A percentile compares a stretch with the other conserved stretches of the same genome.
Conservation (phyloP, 2,888 invertebrate genomes). For the Orchesella flavescens region DNA sequence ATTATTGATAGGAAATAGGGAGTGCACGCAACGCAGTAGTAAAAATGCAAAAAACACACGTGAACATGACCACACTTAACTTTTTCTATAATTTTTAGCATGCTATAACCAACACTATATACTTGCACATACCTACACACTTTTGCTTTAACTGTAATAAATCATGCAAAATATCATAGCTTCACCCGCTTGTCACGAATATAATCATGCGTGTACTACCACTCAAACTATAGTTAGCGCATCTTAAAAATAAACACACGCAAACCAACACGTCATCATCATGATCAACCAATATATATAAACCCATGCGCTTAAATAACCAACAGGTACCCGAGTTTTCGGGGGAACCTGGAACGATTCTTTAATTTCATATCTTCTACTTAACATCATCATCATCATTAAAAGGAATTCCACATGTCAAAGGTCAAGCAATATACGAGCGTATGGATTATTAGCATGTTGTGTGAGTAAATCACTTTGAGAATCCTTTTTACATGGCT, state of each 20-base stretch:
- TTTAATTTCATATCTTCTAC: no score
- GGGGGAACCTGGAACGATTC: neutral
- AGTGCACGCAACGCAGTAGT: slow-evolving; percentile 30
- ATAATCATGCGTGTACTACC: no score
- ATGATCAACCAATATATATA: no score
- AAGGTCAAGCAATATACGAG: slow-evolving; percentile 1
- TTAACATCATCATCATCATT: no score
- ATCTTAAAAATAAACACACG: no score
- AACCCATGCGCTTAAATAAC: no score
- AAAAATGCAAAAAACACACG: slow-evolving; percentile 4
- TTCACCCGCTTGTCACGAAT: no score
- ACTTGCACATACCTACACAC: no score
- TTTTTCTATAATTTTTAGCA: slow-evolving; percentile 5
- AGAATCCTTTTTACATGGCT: neutral
- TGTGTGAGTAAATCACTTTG: neutral
- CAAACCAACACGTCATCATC: no score
- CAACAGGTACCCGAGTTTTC: neutral
- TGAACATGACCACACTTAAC: slow-evolving; percentile 20
- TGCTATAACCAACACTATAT: no score
- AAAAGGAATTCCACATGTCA: neutral
- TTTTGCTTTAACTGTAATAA: slow-evolving; percentile 22
- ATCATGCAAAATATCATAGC: slow-evolving; percentile 25
- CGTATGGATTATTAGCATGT: slow-evolving; percentile 8
- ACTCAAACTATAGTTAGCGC: no score
- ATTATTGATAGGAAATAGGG: slow-evolving; percentile 60